phyloP scores from a whole-genome alignment of 2,113 vertebrate genomes.

The Raja brachyura region DNA sequence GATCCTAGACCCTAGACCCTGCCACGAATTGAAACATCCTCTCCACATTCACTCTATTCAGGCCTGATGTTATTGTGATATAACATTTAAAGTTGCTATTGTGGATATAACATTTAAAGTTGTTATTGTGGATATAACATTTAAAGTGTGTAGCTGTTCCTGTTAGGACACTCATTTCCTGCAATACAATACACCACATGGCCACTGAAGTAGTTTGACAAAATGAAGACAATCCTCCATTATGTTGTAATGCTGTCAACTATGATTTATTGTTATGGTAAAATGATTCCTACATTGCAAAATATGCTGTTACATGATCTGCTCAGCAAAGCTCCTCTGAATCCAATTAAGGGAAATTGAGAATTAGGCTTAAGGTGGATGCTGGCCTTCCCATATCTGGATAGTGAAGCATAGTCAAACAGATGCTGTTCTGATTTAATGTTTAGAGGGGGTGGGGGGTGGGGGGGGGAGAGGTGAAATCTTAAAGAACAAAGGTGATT shows the following conservation, averaged over 20 bases:
- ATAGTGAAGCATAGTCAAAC: neutral
- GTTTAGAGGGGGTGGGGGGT: neutral
- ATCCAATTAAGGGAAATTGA: neutral
- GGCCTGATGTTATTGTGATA: too few species aligned
- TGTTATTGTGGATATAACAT: neutral
- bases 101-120: too few species aligned
- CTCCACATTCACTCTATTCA: too few species aligned
- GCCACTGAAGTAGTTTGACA: neutral
- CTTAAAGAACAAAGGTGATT: neutral
- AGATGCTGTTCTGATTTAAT: neutral
- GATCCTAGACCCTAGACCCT: too few species aligned
- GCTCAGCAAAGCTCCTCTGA: neutral
- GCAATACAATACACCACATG: neutral
- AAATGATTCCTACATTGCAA: neutral
- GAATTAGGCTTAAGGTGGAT: too few species aligned
- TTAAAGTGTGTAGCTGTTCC: neutral
- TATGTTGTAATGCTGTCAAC: neutral
- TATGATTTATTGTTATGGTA: neutral
- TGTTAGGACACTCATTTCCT: neutral
- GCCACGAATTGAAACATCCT: too few species aligned
- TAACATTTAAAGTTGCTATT: too few species aligned
- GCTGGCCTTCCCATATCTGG: neutral
- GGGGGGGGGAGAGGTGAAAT: neutral
- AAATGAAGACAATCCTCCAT: neutral
- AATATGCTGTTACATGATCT: neutral